Evolutionary conservation across 2,113 vertebrate genomes (phyloP).

Genomic region (Corvus moneduloides): DNA sequence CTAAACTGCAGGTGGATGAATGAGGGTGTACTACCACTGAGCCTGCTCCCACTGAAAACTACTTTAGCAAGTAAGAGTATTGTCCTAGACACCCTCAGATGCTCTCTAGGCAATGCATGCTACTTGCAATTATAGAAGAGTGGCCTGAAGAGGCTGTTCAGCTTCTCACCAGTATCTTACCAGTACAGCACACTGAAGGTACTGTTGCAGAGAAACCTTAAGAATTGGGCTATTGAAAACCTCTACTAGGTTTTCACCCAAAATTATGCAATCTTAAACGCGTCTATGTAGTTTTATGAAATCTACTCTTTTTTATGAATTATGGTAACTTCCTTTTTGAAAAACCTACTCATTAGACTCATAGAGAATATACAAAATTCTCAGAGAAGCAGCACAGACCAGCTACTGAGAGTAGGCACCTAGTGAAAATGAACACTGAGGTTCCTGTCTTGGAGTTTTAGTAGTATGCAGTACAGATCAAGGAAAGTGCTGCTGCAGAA

Average conservation of each 20-base stretch:
- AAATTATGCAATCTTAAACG: neutral
- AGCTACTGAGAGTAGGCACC: neutral
- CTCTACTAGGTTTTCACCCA: neutral
- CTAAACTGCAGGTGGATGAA: accelerated
- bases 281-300: neutral
- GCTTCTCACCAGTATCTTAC: neutral
- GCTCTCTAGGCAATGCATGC: neutral
- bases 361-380: neutral
- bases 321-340: neutral
- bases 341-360: accelerated
- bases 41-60: neutral
- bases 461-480: neutral
- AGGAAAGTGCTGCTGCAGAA: neutral
- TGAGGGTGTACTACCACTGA: too few species aligned
- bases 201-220: neutral
- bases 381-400: neutral
- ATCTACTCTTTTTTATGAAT: neutral
- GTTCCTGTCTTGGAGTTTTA: neutral
- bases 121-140: neutral
- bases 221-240: neutral
- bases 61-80: neutral
- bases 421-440: accelerated
- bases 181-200: neutral
- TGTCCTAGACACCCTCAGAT: neutral
- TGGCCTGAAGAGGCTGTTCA: neutral